Evolutionary conservation across 2,797 vertebrate species (phyloP).

Genomic region (Sebastes kiyomatsui): DNA sequence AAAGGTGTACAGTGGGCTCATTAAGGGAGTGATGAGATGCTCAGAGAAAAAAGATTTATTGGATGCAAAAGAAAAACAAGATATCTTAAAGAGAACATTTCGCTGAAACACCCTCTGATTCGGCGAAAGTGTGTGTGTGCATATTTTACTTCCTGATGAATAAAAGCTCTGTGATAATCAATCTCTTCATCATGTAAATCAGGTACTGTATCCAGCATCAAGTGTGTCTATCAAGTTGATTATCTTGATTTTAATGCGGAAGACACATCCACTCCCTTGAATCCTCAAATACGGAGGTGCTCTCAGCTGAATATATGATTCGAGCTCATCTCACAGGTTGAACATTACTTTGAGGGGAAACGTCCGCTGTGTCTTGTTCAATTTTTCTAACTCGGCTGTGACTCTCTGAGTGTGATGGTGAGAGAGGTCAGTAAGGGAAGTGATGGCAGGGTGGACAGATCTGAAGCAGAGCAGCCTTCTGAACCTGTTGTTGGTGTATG

Average conservation of each 20-base stretch:
- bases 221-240: constrained; percentile 46
- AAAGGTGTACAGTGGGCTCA: background rate
- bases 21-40: background rate
- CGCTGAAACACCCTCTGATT: constrained; percentile 21
- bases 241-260: constrained; percentile 46
- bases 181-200: constrained; percentile 64
- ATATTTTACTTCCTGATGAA: constrained; percentile 50
- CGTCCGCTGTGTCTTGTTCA: background rate
- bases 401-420: background rate
- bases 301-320: background rate
- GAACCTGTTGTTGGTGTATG: background rate
- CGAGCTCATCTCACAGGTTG: constrained; percentile 9
- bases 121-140: constrained; percentile 11
- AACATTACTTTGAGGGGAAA: background rate
- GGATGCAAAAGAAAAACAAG: background rate
- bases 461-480: background rate
- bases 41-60: background rate
- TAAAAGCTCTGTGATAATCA: constrained; percentile 44
- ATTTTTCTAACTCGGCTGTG: background rate
- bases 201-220: constrained; percentile 39
- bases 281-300: background rate
- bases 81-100: background rate
- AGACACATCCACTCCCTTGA: constrained; percentile 2
- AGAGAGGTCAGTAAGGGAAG: background rate
- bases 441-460: background rate